Base-by-base conservation (phyloP, 1,140 invertebrate species). In the Ptiloglossa arizonensis region DNA sequence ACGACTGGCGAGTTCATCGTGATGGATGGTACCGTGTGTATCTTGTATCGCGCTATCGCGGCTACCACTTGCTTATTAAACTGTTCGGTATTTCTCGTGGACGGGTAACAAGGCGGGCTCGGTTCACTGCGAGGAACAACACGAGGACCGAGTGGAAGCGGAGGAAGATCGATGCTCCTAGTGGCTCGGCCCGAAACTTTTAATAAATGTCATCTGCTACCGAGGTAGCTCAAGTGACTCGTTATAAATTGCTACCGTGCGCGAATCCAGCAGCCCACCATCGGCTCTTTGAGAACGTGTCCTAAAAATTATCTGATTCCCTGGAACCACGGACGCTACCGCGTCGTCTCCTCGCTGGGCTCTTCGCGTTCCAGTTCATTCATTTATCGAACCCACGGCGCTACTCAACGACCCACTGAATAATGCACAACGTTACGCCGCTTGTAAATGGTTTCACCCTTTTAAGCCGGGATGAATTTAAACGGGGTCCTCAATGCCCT, bases 11-110 rank as follows among this genome's bases (percentile, higher is more conserved):
- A 79, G 73, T 59, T 67, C 69, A 62, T 50, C 73, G 78, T 89
- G 87, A 89, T 88, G 86, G 87, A 89, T 89, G 87, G 59, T 72
- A 85, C 79, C 60, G 48, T 27, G 52, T 69, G 72, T 87, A 89
- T 87, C 88, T 87, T 87, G 87, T 87, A 88, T 89, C 87, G 80
- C 68, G 74, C 62, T 75, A 87, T 86, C 83, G 54, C 48, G 52
- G 81, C 86, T 85, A 83, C 86, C 79, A 71, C 80, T 88, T 86
- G 87, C 87, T 89, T 89, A 89, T 89, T 89, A 88, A 89, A 88
- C 88, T 88, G 86, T 89, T 89, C 81, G 86, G 87, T 87, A 88
- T 89, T 88, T 82, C 81, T 81, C 75, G 80, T 78, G 71, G 84
- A 88, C 80, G 82, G 64, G 76, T 38, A 83, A 83, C 86, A 86